A percentile compares a stretch with the other conserved stretches of the same genome.
These are phyloP conservation scores for Cuniculus paca DNA, from an alignment of 2,797 vertebrate genomes.

Conservation along the genomic window DNA sequence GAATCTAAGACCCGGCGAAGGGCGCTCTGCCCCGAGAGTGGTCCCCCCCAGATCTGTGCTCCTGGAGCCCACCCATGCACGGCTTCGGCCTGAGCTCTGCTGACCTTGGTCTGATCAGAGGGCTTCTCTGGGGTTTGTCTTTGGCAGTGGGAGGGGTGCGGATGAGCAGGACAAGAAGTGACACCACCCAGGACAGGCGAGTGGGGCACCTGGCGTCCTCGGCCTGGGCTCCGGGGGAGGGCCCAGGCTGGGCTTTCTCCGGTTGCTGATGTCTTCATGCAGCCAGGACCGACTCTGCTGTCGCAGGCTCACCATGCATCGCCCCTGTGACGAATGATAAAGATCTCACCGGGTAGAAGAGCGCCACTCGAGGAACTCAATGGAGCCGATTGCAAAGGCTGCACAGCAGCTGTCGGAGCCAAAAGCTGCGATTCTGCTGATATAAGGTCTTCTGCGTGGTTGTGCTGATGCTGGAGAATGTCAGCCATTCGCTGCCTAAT, in stretches of 20 bases:
- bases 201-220: not conserved
- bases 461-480: slow-evolving; percentile 68
- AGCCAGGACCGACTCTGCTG: rapidly evolving
- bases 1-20: rapidly evolving
- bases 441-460: slow-evolving; percentile 57
- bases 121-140: not conserved
- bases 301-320: not conserved
- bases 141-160: not conserved
- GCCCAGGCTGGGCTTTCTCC: not conserved
- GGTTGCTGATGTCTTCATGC: slow-evolving; percentile 2
- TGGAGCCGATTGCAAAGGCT: not conserved
- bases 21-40: no score
- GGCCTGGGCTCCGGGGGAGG: not conserved
- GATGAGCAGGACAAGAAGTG: not conserved
- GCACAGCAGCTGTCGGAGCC: not conserved
- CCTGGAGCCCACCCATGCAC: no score
- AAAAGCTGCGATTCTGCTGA: slow-evolving; percentile 67
- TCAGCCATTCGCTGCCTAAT: slow-evolving; percentile 1
- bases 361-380: slow-evolving; percentile 32
- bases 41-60: not conserved
- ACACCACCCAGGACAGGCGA: rapidly evolving
- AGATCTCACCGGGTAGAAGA: slow-evolving; percentile 36
- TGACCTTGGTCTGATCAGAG: rapidly evolving
- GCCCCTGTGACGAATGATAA: slow-evolving; percentile 9
- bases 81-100: no score